phyloP scores from a whole-genome alignment of 2,797 vertebrate genomes.

The Anisognathus igniventris region DNA sequence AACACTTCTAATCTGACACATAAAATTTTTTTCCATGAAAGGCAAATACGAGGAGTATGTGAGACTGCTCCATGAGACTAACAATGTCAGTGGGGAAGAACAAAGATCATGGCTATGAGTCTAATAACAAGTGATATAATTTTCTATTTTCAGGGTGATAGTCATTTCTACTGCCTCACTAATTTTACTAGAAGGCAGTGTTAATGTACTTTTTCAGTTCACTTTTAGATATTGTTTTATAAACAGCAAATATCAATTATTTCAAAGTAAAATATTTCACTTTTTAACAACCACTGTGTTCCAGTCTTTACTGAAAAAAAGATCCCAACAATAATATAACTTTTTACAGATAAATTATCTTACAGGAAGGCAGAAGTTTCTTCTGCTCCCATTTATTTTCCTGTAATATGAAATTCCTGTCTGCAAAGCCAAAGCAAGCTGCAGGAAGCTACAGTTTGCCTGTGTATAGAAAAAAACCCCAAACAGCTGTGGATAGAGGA shows the following conservation, averaged over 20 bases:
- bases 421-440: background rate
- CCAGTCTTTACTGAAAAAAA: background rate
- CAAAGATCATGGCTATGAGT: background rate
- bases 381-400: background rate
- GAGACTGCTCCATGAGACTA: background rate
- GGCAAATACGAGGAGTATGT: background rate
- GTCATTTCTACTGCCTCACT: background rate
- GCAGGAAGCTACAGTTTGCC: background rate
- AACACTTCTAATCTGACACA: background rate
- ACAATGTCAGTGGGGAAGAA: background rate
- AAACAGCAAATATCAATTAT: background rate
- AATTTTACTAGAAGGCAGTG: background rate
- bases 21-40: background rate
- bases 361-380: background rate
- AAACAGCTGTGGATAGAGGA: background rate
- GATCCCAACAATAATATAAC: background rate
- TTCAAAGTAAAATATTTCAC: background rate
- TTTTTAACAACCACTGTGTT: background rate
- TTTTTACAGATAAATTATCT: background rate
- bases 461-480: background rate
- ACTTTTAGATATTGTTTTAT: background rate
- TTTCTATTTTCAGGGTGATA: background rate
- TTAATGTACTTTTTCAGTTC: background rate
- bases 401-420: background rate
- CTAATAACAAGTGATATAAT: background rate